Conservation (phyloP, 2,888 invertebrate genomes). For the Sclerodermus sp. region DNA sequence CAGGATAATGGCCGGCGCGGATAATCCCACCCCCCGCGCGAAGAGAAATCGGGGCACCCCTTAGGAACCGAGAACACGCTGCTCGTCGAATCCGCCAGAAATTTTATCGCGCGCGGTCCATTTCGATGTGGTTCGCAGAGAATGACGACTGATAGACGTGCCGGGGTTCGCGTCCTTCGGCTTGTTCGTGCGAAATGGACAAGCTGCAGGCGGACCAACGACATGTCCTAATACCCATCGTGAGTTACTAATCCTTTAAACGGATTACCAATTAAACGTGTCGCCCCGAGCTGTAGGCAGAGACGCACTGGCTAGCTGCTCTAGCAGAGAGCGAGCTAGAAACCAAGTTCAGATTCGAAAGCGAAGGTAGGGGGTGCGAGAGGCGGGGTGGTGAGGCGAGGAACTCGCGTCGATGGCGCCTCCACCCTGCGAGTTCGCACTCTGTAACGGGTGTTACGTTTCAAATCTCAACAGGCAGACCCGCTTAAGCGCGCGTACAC, state of each 20-base stretch:
- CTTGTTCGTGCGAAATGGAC: constrained; percentile 48
- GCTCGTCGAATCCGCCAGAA: too few species aligned
- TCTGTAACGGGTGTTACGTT: constrained; percentile 40
- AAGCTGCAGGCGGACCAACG: constrained; percentile 46
- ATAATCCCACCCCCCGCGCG: too few species aligned
- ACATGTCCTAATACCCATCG: constrained; percentile 52
- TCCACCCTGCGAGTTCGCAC: constrained; percentile 18
- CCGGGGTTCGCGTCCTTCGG: constrained; percentile 37
- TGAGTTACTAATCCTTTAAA: constrained; percentile 56
- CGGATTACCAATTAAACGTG: constrained; percentile 57
- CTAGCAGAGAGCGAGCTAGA: background rate
- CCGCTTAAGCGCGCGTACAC: constrained; percentile 29
- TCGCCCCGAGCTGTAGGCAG: constrained; percentile 35
- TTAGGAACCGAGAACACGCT: too few species aligned
- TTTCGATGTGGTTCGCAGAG: too few species aligned
- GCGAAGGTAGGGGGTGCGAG: too few species aligned
- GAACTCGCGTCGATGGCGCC: constrained; percentile 13
- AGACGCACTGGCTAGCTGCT: constrained; percentile 6
- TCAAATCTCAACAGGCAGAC: constrained; percentile 40
- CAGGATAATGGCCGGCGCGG: too few species aligned
- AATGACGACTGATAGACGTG: constrained; percentile 8
- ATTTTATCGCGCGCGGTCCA: too few species aligned
- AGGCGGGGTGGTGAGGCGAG: too few species aligned
- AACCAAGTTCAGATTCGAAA: constrained; percentile 19
- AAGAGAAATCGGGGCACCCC: too few species aligned